Evolutionary conservation across 2,888 invertebrate genomes (phyloP).

Genomic region (Volucella zonaria): DNA sequence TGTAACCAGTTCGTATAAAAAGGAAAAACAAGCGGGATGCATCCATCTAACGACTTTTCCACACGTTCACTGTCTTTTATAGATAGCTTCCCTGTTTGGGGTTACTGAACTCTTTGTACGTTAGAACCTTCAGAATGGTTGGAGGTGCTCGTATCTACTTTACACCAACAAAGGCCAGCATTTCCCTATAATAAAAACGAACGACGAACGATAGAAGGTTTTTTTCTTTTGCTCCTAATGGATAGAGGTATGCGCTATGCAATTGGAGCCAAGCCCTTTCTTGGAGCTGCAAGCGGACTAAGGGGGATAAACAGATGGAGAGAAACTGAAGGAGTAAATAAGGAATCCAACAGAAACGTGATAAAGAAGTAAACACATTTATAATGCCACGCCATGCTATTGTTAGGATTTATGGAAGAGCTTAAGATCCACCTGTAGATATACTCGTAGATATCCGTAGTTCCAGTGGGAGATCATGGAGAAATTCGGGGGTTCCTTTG

Average conservation of each 20-base stretch:
- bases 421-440: conserved; percentile 17
- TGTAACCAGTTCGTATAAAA: conserved; percentile 29
- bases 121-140: conserved; percentile 2
- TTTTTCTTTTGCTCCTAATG: neutral
- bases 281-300: neutral
- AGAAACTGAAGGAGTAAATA: conserved; percentile 7
- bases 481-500: too few relatives aligned
- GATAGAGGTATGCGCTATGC: conserved; percentile 7
- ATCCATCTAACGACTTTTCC: conserved; percentile 49
- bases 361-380: conserved; percentile 25
- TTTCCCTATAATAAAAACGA: neutral
- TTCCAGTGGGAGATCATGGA: too few relatives aligned
- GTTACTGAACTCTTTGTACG: conserved; percentile 42
- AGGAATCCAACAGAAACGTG: conserved; percentile 20
- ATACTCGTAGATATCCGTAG: neutral
- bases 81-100: conserved; percentile 33
- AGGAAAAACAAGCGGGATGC: conserved; percentile 37
- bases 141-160: conserved; percentile 7
- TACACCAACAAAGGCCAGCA: conserved; percentile 28
- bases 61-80: neutral
- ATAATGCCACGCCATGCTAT: neutral
- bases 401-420: conserved; percentile 20
- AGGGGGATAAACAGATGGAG: neutral
- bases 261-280: conserved; percentile 33
- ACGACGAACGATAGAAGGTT: conserved; percentile 12